Evolutionary conservation across 2,113 vertebrate genomes (phyloP).

Genomic region (Grantiella picta): DNA sequence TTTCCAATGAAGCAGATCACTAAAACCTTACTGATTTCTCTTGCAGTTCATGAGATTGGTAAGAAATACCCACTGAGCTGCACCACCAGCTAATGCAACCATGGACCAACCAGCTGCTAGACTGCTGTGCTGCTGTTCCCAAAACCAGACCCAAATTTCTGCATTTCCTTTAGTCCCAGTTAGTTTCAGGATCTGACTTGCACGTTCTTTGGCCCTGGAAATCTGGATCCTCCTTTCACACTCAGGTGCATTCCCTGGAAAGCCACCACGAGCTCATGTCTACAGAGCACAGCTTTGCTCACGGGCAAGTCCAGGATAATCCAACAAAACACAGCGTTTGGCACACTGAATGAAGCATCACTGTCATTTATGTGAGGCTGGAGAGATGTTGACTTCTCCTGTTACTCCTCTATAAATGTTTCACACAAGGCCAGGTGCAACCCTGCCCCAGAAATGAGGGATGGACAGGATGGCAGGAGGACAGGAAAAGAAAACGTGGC

Average conservation of each 20-base stretch:
- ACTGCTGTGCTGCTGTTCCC: neutral
- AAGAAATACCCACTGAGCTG: neutral
- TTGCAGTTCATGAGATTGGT: neutral
- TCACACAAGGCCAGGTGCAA: neutral
- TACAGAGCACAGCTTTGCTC: neutral
- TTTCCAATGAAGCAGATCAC: neutral
- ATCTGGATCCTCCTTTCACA: neutral
- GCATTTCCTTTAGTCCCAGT: neutral
- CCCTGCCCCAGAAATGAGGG: neutral
- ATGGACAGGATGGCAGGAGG: neutral
- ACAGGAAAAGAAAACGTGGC: neutral
- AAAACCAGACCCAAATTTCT: neutral
- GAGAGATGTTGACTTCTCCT: neutral
- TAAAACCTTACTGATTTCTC: neutral
- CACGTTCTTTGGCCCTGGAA: neutral
- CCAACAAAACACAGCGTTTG: neutral
- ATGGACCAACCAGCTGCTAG: neutral
- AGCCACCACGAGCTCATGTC: neutral
- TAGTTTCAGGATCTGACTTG: neutral
- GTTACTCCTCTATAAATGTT: neutral
- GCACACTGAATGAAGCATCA: neutral
- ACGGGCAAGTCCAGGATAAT: neutral
- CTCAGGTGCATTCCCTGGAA: neutral
- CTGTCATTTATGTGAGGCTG: neutral
- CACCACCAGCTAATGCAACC: neutral